Evolutionary conservation across 2,888 invertebrate species (phyloP), one percentile per base, ranked within the genome.

Genomic region (Chaetogeoica ovagalla): DNA sequence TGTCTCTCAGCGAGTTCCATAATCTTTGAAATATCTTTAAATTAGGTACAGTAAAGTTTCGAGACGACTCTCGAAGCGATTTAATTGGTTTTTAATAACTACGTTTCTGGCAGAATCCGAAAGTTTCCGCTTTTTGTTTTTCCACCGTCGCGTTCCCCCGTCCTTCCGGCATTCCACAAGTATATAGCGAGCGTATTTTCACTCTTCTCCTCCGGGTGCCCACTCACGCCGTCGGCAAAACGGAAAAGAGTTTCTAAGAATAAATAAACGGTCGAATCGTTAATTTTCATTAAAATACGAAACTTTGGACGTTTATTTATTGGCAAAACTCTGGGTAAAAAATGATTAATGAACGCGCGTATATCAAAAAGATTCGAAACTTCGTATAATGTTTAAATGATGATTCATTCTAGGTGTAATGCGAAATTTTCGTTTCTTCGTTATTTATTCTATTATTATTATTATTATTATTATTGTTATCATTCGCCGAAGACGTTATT

Each of bases 261-360:
- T 59, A 30, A 30, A 59, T 30, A 15, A 76, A 76, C 59, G 59
- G 66, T 48, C 13, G n/a, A 59, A 68, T 59, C 75, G 75, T 76
- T 76, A 66, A 76, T 76, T 76, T 68, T 76, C 75, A 75, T 75
- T 75, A 75, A 59, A 66, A 59, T 43, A 57, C 57, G 23, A 76
- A 66, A 76, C 66, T 76, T 76, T 30, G 30, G 68, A 68, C 75
- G 66, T 76, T 76, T 75, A 66, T 66, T 75, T 66, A 66, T 75
- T 59, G 75, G 75, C 39, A 43, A 57, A 23, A 57, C 57, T 8
- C 39, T 23, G 37, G 57, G 55, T 57, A 57, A 52, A 75, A 75
- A 75, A 75, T 75, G 66, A 76, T 76, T 68, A 59, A 76, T 59
- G 68, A 66, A 66, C 65, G 65, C 39, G n/a, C 59, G 48, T 43